phyloP scores from a whole-genome alignment of 2,113 vertebrate species.

The Bubo bubo region DNA sequence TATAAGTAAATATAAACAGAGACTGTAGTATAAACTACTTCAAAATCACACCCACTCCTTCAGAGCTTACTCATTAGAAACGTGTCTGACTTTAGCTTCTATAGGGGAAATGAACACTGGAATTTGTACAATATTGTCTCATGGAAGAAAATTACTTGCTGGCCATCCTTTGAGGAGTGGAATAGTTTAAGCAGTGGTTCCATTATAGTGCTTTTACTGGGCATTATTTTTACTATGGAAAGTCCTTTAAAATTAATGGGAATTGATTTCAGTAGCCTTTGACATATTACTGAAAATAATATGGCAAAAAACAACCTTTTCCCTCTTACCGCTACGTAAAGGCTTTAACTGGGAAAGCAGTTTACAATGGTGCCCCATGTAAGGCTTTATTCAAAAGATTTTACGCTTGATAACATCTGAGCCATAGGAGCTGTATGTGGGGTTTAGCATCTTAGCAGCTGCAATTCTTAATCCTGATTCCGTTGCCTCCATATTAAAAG shows the following conservation, averaged over 20 bases:
- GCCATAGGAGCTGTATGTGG: conserved; percentile 57
- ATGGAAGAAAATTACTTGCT: conserved; percentile 26
- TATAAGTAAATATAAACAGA: neutral
- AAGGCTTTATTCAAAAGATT: conserved; percentile 71
- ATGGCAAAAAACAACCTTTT: conserved; percentile 63
- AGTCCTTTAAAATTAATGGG: conserved; percentile 70
- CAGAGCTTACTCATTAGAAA: neutral
- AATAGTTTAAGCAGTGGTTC: conserved; percentile 51
- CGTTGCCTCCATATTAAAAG: conserved; percentile 69
- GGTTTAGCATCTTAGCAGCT: conserved; percentile 75
- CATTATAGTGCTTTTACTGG: conserved; percentile 46
- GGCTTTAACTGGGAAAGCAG: conserved; percentile 69
- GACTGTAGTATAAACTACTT: neutral
- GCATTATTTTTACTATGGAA: conserved; percentile 67
- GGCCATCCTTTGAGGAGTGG: conserved; percentile 1
- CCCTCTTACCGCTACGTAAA: conserved; percentile 35
- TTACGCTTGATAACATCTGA: conserved; percentile 69
- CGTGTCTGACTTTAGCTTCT: neutral
- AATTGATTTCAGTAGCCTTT: conserved; percentile 74
- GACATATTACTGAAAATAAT: conserved; percentile 71
- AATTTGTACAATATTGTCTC: neutral
- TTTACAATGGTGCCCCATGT: conserved; percentile 67
- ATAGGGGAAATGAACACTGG: neutral
- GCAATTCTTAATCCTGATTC: conserved; percentile 72
- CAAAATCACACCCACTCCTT: neutral